Evolutionary conservation across 2,888 invertebrate genomes (phyloP).

Genomic region (Hirtodrosophila histrioides): DNA sequence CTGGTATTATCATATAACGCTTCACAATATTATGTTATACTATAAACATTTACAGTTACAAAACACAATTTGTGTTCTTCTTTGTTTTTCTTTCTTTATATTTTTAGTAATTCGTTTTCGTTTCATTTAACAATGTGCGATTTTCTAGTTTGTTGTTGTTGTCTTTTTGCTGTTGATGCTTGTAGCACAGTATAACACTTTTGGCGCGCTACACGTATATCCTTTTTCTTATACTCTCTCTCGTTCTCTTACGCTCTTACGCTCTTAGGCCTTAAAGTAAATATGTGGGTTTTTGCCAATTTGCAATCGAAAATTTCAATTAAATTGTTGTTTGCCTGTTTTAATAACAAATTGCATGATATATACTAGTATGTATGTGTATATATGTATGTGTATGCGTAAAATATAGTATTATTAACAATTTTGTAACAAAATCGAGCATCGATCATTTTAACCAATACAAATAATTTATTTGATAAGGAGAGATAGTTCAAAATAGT

Average conservation of each 20-base stretch:
- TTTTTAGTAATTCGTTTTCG: conserved; percentile 24
- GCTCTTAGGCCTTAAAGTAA: conserved; percentile 9
- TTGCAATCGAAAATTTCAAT: conserved; percentile 40
- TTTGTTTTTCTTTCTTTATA: conserved; percentile 10
- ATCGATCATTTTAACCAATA: conserved; percentile 53
- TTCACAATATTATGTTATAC: conserved; percentile 42
- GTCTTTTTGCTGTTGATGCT: conserved; percentile 52
- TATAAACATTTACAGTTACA: conserved; percentile 60
- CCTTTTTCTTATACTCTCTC: conserved; percentile 3
- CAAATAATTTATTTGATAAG: conserved; percentile 52
- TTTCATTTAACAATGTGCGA: conserved; percentile 65
- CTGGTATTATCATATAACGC: conserved; percentile 46
- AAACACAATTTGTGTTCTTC: conserved; percentile 35
- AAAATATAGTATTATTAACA: conserved; percentile 55
- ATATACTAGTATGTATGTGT: conserved; percentile 20
- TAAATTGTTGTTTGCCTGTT: conserved; percentile 24
- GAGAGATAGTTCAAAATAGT: conserved; percentile 26
- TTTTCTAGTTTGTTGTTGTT: conserved; percentile 46
- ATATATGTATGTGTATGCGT: conserved; percentile 26
- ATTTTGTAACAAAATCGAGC: conserved; percentile 58
- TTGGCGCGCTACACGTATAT: conserved; percentile 29
- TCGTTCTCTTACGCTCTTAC: neutral
- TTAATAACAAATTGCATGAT: conserved; percentile 40
- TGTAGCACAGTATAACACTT: conserved; percentile 73
- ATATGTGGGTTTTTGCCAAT: conserved; percentile 24